A percentile compares a stretch with the other conserved stretches of the same genome.
These are phyloP conservation scores for Microplitis deprimator DNA, from an alignment of 2,888 invertebrate species.

Conservation along the genomic window DNA sequence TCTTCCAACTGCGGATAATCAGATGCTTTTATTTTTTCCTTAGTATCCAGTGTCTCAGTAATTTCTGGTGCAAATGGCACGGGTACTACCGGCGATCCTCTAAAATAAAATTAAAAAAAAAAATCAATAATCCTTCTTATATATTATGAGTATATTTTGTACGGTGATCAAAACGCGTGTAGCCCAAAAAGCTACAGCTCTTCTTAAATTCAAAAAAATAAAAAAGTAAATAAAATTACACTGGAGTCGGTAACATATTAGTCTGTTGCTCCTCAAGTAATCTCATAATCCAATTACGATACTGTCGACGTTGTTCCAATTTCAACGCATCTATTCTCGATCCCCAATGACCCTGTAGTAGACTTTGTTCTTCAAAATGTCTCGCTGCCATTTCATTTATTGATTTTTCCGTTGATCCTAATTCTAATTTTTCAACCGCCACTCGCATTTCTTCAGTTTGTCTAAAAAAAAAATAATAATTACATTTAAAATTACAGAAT, in stretches of 20 bases:
- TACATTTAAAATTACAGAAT: not conserved
- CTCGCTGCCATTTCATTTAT: constrained; percentile 87
- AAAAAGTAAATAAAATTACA: constrained; percentile 62
- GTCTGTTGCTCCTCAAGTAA: constrained; percentile 82
- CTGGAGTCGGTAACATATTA: constrained; percentile 74
- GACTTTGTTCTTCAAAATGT: constrained; percentile 87
- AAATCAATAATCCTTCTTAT: not conserved
- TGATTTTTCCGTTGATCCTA: constrained; percentile 84
- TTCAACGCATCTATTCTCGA: constrained; percentile 88
- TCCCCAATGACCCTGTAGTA: constrained; percentile 88
- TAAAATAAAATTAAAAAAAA: constrained; percentile 51
- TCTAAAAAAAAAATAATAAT: constrained; percentile 68
- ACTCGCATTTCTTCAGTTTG: constrained; percentile 92
- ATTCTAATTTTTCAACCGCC: constrained; percentile 84
- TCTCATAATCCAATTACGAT: constrained; percentile 90
- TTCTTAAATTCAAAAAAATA: constrained; percentile 13
- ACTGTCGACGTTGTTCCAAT: constrained; percentile 88
- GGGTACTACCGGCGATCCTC: constrained; percentile 72
- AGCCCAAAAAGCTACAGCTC: too few species aligned
- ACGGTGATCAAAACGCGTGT: too few species aligned
- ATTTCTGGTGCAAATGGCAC: constrained; percentile 64
- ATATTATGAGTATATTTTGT: not conserved
- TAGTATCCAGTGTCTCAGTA: constrained; percentile 60
- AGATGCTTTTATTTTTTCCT: constrained; percentile 61
- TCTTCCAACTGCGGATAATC: constrained; percentile 80